phyloP scores from a whole-genome alignment of 2,888 invertebrate genomes.

The Eilema depressum region DNA sequence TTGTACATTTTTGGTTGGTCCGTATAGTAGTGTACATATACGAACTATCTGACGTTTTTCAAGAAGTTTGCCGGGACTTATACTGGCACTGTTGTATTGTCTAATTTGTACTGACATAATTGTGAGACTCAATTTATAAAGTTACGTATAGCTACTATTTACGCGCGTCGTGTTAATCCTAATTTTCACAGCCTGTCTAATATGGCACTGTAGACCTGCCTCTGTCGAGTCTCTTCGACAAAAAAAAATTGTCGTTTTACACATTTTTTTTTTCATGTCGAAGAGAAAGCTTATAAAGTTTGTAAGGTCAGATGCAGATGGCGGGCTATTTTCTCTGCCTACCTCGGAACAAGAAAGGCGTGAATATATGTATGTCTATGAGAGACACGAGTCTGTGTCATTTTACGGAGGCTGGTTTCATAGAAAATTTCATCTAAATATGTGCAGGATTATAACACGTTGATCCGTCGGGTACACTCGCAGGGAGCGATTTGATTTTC shows the following conservation, averaged over 20 bases:
- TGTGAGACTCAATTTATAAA: neutral
- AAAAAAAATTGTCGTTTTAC: neutral
- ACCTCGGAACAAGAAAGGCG: neutral
- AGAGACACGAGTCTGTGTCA: neutral
- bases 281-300: neutral
- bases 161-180: neutral
- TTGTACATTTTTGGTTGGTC: no score
- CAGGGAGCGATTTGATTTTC: neutral
- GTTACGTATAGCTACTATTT: neutral
- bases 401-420: neutral
- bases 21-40: no score
- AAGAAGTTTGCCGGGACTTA: neutral
- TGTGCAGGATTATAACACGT: neutral
- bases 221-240: neutral
- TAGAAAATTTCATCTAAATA: neutral
- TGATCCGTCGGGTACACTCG: neutral
- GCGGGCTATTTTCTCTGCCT: neutral
- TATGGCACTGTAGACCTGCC: neutral
- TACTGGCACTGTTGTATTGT: no score
- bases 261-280: neutral
- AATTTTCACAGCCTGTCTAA: neutral
- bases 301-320: neutral
- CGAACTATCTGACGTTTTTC: neutral
- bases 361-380: slow-evolving; percentile 1
- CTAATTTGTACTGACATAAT: neutral